Percentiles rank a stretch among this genome's conserved stretches.
Evolutionary conservation across 2,797 vertebrate species (phyloP).

Genomic region (Chrosomus eos): DNA sequence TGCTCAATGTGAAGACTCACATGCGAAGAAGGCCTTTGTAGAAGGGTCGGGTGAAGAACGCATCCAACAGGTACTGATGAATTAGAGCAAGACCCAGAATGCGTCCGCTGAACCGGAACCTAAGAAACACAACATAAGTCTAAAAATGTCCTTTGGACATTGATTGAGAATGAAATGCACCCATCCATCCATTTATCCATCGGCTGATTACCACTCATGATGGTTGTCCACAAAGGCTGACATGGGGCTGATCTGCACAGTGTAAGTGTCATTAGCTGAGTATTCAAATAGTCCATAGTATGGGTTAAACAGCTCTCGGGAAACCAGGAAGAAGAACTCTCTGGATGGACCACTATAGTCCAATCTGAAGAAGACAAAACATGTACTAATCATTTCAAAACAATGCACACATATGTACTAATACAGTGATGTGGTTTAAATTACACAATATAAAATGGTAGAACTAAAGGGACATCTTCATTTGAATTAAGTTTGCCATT

Average conservation of each 20-base stretch:
- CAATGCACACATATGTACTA: neutral
- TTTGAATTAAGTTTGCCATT: neutral
- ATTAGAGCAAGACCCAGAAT: constrained; percentile 95
- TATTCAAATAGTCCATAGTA: constrained; percentile 98
- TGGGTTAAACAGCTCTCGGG: constrained; percentile 95
- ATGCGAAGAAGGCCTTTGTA: constrained; percentile 98
- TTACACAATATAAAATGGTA: neutral
- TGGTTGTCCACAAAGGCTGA: constrained; percentile 99
- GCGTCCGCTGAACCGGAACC: constrained; percentile 97
- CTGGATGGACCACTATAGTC: constrained; percentile 98
- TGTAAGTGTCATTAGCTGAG: constrained; percentile 98
- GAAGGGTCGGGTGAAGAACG: constrained; percentile 97
- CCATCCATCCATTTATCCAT: constrained; percentile 3
- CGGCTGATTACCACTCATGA: constrained; percentile 92
- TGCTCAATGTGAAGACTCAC: constrained; percentile 75
- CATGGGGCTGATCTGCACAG: constrained; percentile 99
- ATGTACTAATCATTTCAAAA: neutral
- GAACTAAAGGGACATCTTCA: neutral
- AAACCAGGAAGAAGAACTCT: constrained; percentile 98
- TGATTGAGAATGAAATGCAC: neutral
- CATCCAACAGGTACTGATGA: constrained; percentile 97
- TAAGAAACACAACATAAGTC: constrained; percentile 65
- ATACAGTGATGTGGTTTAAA: neutral
- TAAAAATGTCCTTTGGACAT: neutral
- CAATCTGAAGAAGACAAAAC: constrained; percentile 75